Base-by-base conservation (phyloP, 1,140 invertebrate genomes). In the Drosophila bifasciata region DNA sequence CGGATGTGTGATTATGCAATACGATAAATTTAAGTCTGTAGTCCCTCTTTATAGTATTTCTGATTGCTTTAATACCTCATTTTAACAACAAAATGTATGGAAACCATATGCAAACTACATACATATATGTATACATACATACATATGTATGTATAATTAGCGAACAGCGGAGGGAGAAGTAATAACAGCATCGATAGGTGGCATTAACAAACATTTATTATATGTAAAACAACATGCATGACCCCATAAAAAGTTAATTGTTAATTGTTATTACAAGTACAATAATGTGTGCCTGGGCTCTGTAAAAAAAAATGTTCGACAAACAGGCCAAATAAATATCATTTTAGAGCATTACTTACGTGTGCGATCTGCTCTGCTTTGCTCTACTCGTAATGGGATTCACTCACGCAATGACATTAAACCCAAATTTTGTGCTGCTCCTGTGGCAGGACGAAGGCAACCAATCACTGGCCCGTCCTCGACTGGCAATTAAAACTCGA, bases 401-500 rank as follows among this genome's bases (percentile, higher is more conserved):
- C 79, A 72, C 75, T 83, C 86, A 90, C 86, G 86, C 85, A 68
- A 76, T 69, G 59, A 62, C 64, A 50, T 67, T 79, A 77, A 62
- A 75, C 51, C 77, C 77, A 86, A 75, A 80, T 67, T 85, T 86
- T 86, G 77, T 86, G 81, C 81, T 86, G 79, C 69, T 55, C 41
- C 57, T 40, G 49, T 15, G 44, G 16, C 50, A 44, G 57, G 45
- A 51, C 62, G 59, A 53, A 43, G 59, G 51, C 73, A 52, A 79
- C n/a, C n/a, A n/a, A n/a, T n/a, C 80, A 89, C 89, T 74, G 68
- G 78, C 72, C 81, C 55, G 76, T 83, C 70, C 76, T 63, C 64
- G 61, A 70, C 60, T 45, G 63, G 80, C 79, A 90, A 91, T 91
- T 91, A 91, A 91, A 91, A 91, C 64, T 91, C 89, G 83, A 90